Percentiles rank a stretch among this genome's conserved stretches.
These are phyloP conservation scores for Eupithecia subfuscata DNA, from an alignment of 2,888 invertebrate genomes.

Conservation along the genomic window DNA sequence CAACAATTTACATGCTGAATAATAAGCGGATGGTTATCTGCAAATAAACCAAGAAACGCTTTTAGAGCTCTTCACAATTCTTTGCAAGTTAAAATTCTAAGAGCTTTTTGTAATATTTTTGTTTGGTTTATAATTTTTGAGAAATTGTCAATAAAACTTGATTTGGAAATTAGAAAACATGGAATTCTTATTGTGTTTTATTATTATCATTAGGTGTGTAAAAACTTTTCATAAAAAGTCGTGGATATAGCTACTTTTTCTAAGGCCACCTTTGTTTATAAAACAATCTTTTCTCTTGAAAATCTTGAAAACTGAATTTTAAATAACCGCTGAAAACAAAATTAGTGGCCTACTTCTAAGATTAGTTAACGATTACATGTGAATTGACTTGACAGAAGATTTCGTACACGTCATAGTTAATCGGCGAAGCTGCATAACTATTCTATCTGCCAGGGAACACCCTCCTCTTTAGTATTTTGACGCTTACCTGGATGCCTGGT, in stretches of 20 bases:
- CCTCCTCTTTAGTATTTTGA: no score
- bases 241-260: no score
- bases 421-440: no score
- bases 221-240: not conserved
- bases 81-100: slow-evolving; percentile 40
- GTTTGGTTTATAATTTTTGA: slow-evolving; percentile 29
- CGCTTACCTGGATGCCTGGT: no score
- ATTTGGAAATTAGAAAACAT: not conserved
- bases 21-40: slow-evolving; percentile 65
- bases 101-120: slow-evolving; percentile 40
- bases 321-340: not conserved
- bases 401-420: no score
- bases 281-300: not conserved
- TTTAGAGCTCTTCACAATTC: slow-evolving; percentile 35
- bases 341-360: not conserved
- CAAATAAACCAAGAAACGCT: slow-evolving; percentile 63
- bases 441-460: no score
- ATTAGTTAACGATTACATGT: no score
- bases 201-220: no score
- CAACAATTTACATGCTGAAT: slow-evolving; percentile 80
- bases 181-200: not conserved
- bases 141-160: not conserved
- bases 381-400: not conserved
- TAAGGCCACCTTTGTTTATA: not conserved
- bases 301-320: not conserved